A percentile compares a stretch with the other conserved stretches of the same genome.
Evolutionary conservation across 2,797 vertebrate genomes (phyloP).

Genomic region (Melanotaenia parkinsoni): DNA sequence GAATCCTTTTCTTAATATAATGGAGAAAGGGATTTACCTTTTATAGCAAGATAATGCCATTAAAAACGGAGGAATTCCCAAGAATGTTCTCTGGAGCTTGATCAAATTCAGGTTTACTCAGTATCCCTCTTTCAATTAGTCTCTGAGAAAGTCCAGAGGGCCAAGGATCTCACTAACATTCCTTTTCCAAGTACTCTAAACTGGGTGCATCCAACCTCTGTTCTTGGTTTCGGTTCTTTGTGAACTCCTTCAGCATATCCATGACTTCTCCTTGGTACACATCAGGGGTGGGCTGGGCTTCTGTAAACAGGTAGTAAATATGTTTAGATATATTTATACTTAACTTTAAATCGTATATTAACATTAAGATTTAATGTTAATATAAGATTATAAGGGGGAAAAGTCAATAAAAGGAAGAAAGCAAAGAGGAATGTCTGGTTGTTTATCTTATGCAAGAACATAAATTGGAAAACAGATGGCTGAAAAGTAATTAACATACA

Average conservation of each 20-base stretch:
- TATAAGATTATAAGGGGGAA: no score
- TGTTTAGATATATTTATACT: background rate
- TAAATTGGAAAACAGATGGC: conserved; percentile 16
- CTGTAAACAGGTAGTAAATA: conserved; percentile 69
- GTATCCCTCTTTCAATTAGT: conserved; percentile 22
- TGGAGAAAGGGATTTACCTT: background rate
- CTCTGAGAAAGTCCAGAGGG: conserved; percentile 21
- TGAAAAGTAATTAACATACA: conserved; percentile 48
- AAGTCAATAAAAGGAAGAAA: no score
- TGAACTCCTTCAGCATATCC: conserved; percentile 91
- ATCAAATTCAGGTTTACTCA: conserved; percentile 5
- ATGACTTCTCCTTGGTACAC: conserved; percentile 91
- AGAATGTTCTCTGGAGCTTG: conserved; percentile 8
- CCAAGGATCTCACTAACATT: conserved; percentile 49
- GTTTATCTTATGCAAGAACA: conserved; percentile 4
- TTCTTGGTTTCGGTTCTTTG: conserved; percentile 92
- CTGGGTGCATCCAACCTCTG: conserved; percentile 91
- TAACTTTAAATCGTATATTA: background rate
- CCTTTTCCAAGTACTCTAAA: conserved; percentile 90
- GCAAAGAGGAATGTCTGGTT: background rate
- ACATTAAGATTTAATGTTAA: no score
- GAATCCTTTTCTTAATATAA: background rate
- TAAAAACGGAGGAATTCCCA: background rate
- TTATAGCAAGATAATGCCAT: background rate
- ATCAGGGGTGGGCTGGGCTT: conserved; percentile 87